These are phyloP conservation scores for Sinonovacula constricta DNA, from an alignment of 1,140 invertebrate species.

Conservation along the genomic window DNA sequence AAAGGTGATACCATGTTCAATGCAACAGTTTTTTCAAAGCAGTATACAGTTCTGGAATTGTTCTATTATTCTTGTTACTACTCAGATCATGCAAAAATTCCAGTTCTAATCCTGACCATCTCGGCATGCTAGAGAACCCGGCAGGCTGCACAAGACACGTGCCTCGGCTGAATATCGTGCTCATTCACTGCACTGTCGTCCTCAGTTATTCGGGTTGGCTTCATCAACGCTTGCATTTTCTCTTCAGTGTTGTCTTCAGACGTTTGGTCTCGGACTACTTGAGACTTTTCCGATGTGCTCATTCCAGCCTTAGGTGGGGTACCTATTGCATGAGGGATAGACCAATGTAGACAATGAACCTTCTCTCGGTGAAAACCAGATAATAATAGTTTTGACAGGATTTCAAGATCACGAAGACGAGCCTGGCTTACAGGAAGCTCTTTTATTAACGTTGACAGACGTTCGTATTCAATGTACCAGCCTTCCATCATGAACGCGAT, in stretches of 20 bases:
- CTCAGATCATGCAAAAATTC: background rate
- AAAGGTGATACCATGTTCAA: background rate
- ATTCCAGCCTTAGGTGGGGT: too few species aligned
- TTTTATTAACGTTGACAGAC: too few species aligned
- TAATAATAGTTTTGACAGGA: too few species aligned
- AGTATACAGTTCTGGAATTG: background rate
- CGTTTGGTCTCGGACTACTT: background rate
- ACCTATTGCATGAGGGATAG: too few species aligned
- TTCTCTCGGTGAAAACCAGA: too few species aligned
- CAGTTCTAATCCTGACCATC: background rate
- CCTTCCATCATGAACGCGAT: background rate
- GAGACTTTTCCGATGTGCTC: background rate
- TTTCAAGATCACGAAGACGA: too few species aligned
- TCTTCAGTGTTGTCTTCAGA: background rate
- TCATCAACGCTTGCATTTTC: background rate
- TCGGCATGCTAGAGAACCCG: background rate
- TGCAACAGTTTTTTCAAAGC: background rate
- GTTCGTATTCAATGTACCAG: background rate
- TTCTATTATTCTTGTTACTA: background rate
- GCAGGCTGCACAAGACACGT: background rate
- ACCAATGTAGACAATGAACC: too few species aligned
- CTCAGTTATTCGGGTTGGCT: background rate
- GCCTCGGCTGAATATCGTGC: background rate
- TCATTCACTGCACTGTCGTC: background rate
- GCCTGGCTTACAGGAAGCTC: too few species aligned